Base-by-base conservation (phyloP, 2,888 invertebrate genomes). In the Caenorhabditis afra region DNA sequence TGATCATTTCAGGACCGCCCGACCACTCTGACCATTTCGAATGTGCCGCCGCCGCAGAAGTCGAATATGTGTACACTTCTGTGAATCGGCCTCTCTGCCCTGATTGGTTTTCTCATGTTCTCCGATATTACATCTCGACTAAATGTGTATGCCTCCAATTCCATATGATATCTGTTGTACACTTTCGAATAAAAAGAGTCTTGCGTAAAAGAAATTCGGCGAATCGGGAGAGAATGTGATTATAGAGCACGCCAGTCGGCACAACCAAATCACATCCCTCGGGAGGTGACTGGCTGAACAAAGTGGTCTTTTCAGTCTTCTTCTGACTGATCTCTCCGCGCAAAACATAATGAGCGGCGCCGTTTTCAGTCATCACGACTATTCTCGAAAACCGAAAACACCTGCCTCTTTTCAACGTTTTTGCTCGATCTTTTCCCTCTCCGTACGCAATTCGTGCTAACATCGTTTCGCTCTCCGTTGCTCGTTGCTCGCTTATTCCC, bases 51-150 rank as follows among this genome's bases (percentile, higher is more conserved):
- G 11, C 55, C 65, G 50, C 78, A 78, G 45, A 78, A 78, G 55
- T 78, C 78, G 14, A 78, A 73, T 73, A 71, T 78, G 71, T 78
- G 78, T 65, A 67, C 35, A 39, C n/a, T 78, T n/a, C 62, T 78
- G 23, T 78, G 57, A 78, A 29, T 5, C 45, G 52, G 7, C 49
- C 37, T 14, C 7, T 44, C 44, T 52, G 22, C 16, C 39, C 22
- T 55, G 18, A n/a, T 44, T 57, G 22, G 35, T 66, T 66, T 55
- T 66, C n/a, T 35, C 22, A 66, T 57, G 45, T 57, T 41, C 7
- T 53, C 18, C 23, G 41, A 41, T 20, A 20, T 41, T 41, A 44
- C 53, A 64, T 65, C 65, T 47, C 44, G 44, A 45, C 53, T 29
- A 66, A 55, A 66, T 66, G 65, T 66, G 65, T 66, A 55, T 66